Evolutionary conservation across 2,113 vertebrate species (phyloP), one percentile per base, ranked within the genome.

Genomic region (Ceyx cyanopectus): DNA sequence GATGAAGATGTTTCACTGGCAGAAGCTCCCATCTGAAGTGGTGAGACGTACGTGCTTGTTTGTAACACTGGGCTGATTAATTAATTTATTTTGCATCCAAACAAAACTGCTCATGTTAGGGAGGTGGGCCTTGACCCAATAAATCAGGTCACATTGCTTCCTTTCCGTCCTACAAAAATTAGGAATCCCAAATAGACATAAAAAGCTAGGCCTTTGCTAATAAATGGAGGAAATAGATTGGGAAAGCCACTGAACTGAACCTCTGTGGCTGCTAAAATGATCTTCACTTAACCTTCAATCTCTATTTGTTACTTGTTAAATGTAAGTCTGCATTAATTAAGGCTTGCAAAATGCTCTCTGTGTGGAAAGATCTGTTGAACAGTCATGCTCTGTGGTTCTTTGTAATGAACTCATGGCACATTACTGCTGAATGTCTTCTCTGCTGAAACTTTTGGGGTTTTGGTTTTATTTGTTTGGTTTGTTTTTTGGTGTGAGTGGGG

Each of bases 1-100:
- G 91, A 99, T 99, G 99, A 99, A 99, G 89, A 96, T 98, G 56
- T 97, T 99, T 19, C 99, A 99, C 96, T 99, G 99, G 99, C 99
- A 99, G 97, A 99, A 99, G 89, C 97, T 99, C 34, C 97, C 98
- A 2, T 94, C 96, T 46, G 98, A 96, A 0, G 87, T 98, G 32
- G 97, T 98, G 30, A 98, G 97, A 78, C 98, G 99, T 99, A 96
- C 94, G 97, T 94, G 57, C 60, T n/a, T 66, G 23, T 20, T 89
- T 63, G 17, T 88, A 29, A 54, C 3, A 1, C 66, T 20, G 56
- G 37, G n/a, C 16, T 60, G 9, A 12, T 22, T 0, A 1, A 17
- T 30, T 83, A 3, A 0, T 43, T 90, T 48, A 3, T 29, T 60
- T 0, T 0, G 3, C 16, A 14, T 50, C 37, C 61, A 30, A 51